Conservation (phyloP, 2,113 vertebrate genomes). For the Poecilia latipinna region DNA sequence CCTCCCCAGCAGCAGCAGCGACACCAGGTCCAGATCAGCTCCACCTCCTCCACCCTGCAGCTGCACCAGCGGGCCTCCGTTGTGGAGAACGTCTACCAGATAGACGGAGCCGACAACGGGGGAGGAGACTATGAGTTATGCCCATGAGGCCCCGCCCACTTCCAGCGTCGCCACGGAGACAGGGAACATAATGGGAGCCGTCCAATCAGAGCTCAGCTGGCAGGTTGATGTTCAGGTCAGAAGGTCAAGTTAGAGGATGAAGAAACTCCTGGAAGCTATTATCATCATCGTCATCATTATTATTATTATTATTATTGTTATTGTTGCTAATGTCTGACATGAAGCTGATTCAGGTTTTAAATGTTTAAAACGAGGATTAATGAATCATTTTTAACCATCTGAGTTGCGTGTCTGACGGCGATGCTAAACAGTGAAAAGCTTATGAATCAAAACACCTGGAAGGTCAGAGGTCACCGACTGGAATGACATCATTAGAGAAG, state of each 20-base stretch:
- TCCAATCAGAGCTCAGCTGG: background rate
- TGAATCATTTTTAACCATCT: no score
- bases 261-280: background rate
- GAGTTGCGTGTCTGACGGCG: no score
- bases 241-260: background rate
- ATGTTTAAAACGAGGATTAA: no score
- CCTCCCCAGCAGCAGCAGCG: slow-evolving; percentile 11
- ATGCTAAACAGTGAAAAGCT: no score
- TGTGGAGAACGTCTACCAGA: slow-evolving; percentile 44
- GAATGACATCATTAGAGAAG: no score
- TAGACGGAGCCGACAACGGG: background rate
- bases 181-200: background rate
- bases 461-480: no score
- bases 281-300: background rate
- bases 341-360: background rate
- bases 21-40: background rate
- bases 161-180: no score
- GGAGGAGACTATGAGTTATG: slow-evolving; percentile 29
- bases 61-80: background rate
- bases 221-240: background rate
- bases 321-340: background rate
- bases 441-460: no score
- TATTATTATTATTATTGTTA: no score
- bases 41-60: background rate
- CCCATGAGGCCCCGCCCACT: slow-evolving; percentile 12